These are phyloP conservation scores for Taenioides sp. DNA, from an alignment of 2,797 vertebrate species.

Conservation along the genomic window DNA sequence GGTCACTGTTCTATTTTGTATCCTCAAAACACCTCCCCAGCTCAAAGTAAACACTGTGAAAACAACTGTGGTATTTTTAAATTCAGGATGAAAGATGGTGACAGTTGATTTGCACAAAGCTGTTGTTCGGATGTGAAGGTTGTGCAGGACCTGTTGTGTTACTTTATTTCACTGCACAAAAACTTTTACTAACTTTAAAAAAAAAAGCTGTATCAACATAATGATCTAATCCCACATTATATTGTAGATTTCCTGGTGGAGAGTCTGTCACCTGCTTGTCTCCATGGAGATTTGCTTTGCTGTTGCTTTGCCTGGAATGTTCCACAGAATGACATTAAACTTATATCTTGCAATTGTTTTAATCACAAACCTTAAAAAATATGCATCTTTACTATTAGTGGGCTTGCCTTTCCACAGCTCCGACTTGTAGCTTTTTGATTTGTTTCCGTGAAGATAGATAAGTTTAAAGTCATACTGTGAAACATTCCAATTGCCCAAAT, in stretches of 20 bases:
- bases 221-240: not conserved
- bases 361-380: no score
- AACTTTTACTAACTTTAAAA: not conserved
- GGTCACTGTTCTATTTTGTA: slow-evolving; percentile 29
- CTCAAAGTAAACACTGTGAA: slow-evolving; percentile 28
- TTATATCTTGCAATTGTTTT: not conserved
- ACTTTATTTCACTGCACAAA: slow-evolving; percentile 2
- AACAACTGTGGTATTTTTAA: slow-evolving; percentile 28
- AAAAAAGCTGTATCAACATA: not conserved
- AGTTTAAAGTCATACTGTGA: not conserved
- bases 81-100: slow-evolving; percentile 19
- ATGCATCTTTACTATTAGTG: no score
- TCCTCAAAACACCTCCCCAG: slow-evolving; percentile 21
- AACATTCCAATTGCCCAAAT: not conserved
- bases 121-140: slow-evolving; percentile 14
- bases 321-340: not conserved
- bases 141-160: not conserved
- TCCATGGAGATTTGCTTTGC: no score
- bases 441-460: no score
- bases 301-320: not conserved
- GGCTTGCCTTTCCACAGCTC: no score
- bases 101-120: slow-evolving; percentile 17
- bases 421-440: no score
- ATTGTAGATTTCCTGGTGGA: no score
- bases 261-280: no score